These are phyloP conservation scores for Poeciliopsis occidentalis DNA, from an alignment of 2,113 vertebrate genomes.

Conservation along the genomic window DNA sequence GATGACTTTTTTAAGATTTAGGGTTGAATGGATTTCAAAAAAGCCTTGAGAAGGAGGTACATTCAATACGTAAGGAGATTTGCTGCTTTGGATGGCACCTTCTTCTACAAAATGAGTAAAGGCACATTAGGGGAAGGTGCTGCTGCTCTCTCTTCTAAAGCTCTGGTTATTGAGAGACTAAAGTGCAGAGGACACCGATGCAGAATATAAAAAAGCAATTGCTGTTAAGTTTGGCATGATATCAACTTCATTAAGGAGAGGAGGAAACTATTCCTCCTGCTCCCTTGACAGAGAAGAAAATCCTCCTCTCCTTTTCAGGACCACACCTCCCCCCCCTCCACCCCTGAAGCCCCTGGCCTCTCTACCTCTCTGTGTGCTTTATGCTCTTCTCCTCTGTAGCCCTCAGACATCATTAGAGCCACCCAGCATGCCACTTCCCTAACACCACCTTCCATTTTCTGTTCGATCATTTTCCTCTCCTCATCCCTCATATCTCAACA, in stretches of 20 bases:
- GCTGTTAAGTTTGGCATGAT: constrained; percentile 36
- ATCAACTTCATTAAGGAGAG: constrained; percentile 58
- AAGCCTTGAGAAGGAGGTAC: not conserved
- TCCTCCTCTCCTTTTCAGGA: constrained; percentile 37
- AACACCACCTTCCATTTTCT: constrained; percentile 76
- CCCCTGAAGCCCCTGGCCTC: not conserved
- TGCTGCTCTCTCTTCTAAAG: constrained; percentile 1
- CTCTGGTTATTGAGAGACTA: not conserved
- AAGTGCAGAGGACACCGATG: constrained; percentile 33
- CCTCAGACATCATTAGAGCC: constrained; percentile 76
- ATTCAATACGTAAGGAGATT: not conserved
- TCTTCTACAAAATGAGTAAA: constrained; percentile 2
- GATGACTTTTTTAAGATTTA: constrained; percentile 9
- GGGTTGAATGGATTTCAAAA: constrained; percentile 15
- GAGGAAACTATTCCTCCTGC: constrained; percentile 38
- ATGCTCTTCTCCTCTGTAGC: constrained; percentile 57
- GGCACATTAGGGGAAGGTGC: constrained; percentile 1
- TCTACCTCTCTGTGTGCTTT: constrained; percentile 50
- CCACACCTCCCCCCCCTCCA: constrained; percentile 32
- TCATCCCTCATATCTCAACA: constrained; percentile 67
- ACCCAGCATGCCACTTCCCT: constrained; percentile 71
- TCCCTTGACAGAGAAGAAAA: constrained; percentile 39
- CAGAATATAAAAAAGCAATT: constrained; percentile 21
- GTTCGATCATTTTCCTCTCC: constrained; percentile 72
- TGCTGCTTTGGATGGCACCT: not conserved